Percentiles rank a stretch among this genome's conserved stretches.
Conservation (phyloP, 1,140 invertebrate genomes). For the Leptopilina clavipes region DNA sequence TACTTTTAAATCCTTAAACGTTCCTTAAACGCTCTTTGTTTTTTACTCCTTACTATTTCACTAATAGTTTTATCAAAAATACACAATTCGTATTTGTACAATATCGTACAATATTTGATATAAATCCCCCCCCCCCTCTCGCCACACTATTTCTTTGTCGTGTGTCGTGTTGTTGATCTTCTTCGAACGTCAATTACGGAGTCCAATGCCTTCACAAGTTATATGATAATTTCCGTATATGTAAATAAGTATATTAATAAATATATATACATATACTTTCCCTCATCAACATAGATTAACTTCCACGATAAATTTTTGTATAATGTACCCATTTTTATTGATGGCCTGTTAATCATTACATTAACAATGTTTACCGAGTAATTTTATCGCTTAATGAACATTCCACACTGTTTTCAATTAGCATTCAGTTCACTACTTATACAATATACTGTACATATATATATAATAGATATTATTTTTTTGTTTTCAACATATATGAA, state of each 20-base stretch:
- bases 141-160: too few relatives aligned
- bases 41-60: too few relatives aligned
- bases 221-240: neutral
- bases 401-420: neutral
- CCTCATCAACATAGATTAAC: conserved; percentile 29
- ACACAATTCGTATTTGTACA: too few relatives aligned
- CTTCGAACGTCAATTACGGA: conserved; percentile 18
- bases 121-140: too few relatives aligned
- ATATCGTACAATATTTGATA: too few relatives aligned
- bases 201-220: neutral
- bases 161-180: too few relatives aligned
- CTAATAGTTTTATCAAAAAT: too few relatives aligned
- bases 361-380: conserved; percentile 1
- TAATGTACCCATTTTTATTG: conserved; percentile 9
- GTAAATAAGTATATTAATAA: conserved; percentile 23
- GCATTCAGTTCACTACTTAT: neutral
- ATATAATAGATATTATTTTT: too few relatives aligned
- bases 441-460: neutral
- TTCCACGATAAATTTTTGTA: conserved; percentile 5
- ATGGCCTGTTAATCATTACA: conserved; percentile 1
- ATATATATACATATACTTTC: neutral
- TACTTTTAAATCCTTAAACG: too few relatives aligned
- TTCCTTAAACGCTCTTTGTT: too few relatives aligned
- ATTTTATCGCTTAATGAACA: neutral
- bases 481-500: too few relatives aligned